phyloP scores from a whole-genome alignment of 2,113 vertebrate species.

The Elaphurus davidianus region DNA sequence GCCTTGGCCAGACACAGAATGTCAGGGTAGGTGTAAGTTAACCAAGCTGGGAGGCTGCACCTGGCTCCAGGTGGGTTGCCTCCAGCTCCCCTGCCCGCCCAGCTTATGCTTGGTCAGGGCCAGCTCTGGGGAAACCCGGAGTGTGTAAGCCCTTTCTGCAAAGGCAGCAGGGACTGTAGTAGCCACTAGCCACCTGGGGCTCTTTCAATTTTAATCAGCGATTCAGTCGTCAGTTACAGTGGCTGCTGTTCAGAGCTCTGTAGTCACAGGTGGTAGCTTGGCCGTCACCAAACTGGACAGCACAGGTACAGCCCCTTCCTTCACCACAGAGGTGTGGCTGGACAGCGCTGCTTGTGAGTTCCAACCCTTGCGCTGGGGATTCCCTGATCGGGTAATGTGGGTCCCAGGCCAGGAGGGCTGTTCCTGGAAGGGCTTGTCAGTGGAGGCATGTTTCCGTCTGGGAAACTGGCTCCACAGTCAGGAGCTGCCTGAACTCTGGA shows the following conservation, averaged over 20 bases:
- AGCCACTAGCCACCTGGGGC: not conserved
- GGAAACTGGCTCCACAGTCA: not conserved
- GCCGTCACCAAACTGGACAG: fast-evolving
- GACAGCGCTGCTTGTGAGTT: fast-evolving
- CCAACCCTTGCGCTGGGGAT: not conserved
- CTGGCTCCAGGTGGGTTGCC: not conserved
- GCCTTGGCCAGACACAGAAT: not conserved
- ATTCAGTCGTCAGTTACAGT: fast-evolving
- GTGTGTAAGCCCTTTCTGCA: not conserved
- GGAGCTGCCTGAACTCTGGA: fast-evolving
- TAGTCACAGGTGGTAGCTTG: fast-evolving
- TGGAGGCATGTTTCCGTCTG: not conserved
- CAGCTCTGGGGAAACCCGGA: not conserved
- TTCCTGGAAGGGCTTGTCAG: not conserved
- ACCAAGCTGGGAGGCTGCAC: not conserved
- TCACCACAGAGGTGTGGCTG: fast-evolving
- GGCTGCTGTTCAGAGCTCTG: not conserved
- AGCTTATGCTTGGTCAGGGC: not conserved
- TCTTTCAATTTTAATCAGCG: not conserved
- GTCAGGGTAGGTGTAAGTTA: not conserved
- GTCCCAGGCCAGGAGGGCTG: fast-evolving
- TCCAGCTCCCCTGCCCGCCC: fast-evolving
- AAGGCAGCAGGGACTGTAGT: not conserved
- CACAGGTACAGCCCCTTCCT: fast-evolving
- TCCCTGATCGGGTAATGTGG: not conserved